A percentile compares a stretch with the other conserved stretches of the same genome.
Evolutionary conservation across 1,140 invertebrate genomes (phyloP).

Genomic region (Frieseomelitta varia): DNA sequence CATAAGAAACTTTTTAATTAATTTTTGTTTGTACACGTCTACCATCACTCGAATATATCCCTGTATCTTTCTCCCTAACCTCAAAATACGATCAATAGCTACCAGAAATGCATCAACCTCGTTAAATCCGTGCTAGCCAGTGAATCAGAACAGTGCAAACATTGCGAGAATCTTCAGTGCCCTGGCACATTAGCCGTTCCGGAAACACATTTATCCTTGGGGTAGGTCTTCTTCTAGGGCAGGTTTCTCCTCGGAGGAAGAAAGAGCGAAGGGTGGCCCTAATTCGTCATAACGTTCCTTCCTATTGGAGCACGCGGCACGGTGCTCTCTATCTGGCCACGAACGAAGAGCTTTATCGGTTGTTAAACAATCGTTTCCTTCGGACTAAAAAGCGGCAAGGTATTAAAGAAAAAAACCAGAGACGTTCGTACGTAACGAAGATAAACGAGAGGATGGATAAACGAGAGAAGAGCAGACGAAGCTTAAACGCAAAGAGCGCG

Average conservation of each 20-base stretch:
- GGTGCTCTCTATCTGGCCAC: constrained; percentile 35
- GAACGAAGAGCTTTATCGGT: constrained; percentile 62
- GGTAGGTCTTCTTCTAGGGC: constrained; percentile 65
- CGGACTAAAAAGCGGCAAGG: constrained; percentile 18
- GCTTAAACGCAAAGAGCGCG: not conserved
- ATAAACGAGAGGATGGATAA: not conserved
- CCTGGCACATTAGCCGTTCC: constrained; percentile 66
- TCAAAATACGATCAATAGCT: not conserved
- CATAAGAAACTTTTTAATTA: too few species aligned
- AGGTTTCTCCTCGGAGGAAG: constrained; percentile 59
- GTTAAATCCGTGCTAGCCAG: not conserved
- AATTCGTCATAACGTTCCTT: constrained; percentile 75
- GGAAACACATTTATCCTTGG: constrained; percentile 72
- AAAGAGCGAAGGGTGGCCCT: constrained; percentile 63
- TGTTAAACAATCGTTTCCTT: constrained; percentile 68
- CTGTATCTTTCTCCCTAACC: not conserved
- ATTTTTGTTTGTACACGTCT: too few species aligned
- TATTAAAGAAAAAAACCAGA: not conserved
- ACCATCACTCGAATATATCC: not conserved
- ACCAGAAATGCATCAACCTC: not conserved
- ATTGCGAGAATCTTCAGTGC: constrained; percentile 33
- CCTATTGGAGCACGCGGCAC: constrained; percentile 53
- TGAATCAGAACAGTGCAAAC: not conserved
- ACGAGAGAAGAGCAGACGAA: not conserved
- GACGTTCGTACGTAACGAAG: not conserved